Base-by-base conservation (phyloP, 2,888 invertebrate species). In the Synergus umbraculus region DNA sequence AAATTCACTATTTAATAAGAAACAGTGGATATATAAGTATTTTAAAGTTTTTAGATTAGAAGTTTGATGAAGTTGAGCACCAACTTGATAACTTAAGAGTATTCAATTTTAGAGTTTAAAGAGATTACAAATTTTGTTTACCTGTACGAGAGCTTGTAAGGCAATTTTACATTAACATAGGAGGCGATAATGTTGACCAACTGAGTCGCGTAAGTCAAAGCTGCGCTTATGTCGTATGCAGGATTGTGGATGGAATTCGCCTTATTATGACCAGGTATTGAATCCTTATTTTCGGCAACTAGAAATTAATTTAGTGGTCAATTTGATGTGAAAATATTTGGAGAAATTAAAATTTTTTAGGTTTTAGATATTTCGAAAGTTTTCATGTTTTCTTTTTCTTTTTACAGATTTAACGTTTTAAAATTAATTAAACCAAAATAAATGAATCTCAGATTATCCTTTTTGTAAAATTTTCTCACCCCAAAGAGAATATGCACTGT, bases 131-230 rank as follows among this genome's bases (percentile, higher is more conserved):
- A 69, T 29, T 63, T 64, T 69, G 81, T 78, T 87, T 89, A 95
- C 95, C 95, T 95, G 89, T 95, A 95, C 78, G 94, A 93, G 87
- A 96, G 92, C 91, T 95, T 95, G 86, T 95, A 95, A 58, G 98
- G 98, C 90, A 98, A 93, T 84, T 96, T 94, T 78, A 96, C 94
- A 93, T 97, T 97, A 82, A 98, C 93, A 91, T 96, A 96, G 93
- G 95, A 97, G 76, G 97, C 96, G 84, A 98, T 93, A 85, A 97
- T 93, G 89, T 96, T 95, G 67, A 96, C 94, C 86, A 98, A 93
- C 93, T 98, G 98, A 79, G 97, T 96, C 63, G 96, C 96, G 91
- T 97, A 97, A 64, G 96, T 96, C 77, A 83, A 94, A 77, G 97
- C 98, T 84, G 96, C 97, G 91, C 94, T 95, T 85, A 96, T 96